Evolutionary conservation across 2,888 invertebrate species (phyloP), one percentile per base, ranked within the genome.

Genomic region (Drosophila quinaria): DNA sequence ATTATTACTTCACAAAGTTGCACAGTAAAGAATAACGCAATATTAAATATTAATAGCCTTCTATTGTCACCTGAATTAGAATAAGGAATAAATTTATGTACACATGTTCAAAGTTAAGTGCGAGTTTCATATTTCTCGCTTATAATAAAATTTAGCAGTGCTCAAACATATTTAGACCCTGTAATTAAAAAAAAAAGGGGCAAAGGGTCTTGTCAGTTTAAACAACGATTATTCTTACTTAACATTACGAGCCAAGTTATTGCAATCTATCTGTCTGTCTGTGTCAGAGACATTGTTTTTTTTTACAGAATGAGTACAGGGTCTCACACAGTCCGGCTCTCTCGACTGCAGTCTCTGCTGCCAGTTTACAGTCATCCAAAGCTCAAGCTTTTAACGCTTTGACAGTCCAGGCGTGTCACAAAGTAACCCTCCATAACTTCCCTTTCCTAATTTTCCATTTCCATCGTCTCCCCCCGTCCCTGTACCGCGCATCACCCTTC

Each of bases 371-470:
- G 15, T n/a, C 44, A 39, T 11, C 35, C 35, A 54, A 17, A 52
- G 52, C 52, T 54, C 37, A 15, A 22, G 44, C 55, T 39, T 31
- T n/a, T 54, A 31, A 33, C 31, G 79, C 81, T 81, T 81, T 81
- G 81, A 81, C 81, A 81, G 81, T 59, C 74, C 69, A 81, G 67
- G 81, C 81, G 85, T 84, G 79, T 62, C 56, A 56, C 65, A 68
- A 37, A 55, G 51, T 37, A 37, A 49, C 15, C 25, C 25, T 42
- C 50, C 68, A n/a, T n/a, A n/a, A n/a, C n/a, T 31, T 10, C 8
- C 29, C 29, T 19, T 10, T 13, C 39, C 41, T 9, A 6, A 1
- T 2, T 3, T 15, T 47, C 39, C n/a, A n/a, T n/a, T n/a, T n/a
- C 35, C 52, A 15, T 17, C 22, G 3, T 35, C n/a, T 17, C 3